Evolutionary conservation across 35 echinoderm and acorn worm genomes (phyloP).

Genomic region (Hemicentrotus pulcherrimus): DNA sequence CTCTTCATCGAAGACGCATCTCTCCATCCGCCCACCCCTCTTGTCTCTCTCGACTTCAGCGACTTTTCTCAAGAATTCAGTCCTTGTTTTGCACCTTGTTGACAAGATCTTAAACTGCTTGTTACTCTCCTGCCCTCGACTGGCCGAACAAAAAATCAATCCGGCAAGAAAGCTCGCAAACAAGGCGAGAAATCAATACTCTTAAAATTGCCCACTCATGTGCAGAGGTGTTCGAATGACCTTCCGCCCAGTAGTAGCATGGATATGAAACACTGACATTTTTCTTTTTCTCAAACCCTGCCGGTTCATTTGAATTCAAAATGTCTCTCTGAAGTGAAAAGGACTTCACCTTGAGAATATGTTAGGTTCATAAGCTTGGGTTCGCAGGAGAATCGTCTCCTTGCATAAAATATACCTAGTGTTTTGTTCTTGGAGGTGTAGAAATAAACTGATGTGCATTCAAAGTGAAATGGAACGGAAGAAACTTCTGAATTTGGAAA

Average conservation of each 20-base stretch:
- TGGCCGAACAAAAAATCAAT: slow-evolving; percentile 34
- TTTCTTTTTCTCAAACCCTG: background rate
- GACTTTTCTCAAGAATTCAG: background rate
- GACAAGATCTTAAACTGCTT: slow-evolving; percentile 6
- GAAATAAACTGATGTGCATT: background rate
- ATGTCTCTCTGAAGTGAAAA: background rate
- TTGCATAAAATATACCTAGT: background rate
- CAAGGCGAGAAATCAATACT: slow-evolving; percentile 14
- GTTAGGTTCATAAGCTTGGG: background rate
- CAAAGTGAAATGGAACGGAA: background rate
- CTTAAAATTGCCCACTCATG: slow-evolving; percentile 16
- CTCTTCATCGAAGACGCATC: background rate
- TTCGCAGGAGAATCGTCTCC: background rate
- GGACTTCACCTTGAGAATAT: background rate
- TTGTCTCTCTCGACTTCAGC: background rate
- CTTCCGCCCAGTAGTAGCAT: background rate
- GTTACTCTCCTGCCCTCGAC: background rate
- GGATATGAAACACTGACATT: background rate
- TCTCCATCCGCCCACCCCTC: background rate
- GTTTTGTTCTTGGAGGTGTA: background rate
- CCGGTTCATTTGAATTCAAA: background rate
- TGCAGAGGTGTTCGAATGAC: background rate
- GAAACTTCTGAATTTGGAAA: background rate
- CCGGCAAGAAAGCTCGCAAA: slow-evolving; percentile 2
- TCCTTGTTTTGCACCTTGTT: background rate